Conservation (phyloP, 2,888 invertebrate genomes). For the Polymixis lichenea region DNA sequence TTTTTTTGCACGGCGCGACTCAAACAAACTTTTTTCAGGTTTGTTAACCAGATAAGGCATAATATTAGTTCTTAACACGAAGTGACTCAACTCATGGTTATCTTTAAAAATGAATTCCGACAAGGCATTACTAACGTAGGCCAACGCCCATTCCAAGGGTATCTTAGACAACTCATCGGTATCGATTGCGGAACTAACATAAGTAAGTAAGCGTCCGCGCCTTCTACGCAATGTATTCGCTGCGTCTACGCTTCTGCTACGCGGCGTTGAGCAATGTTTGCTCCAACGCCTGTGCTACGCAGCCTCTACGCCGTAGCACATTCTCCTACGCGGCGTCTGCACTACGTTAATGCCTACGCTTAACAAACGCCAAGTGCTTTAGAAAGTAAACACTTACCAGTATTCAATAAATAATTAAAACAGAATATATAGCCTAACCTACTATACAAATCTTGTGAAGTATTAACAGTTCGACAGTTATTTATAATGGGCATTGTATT, state of each 20-base stretch:
- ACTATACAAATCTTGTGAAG: too few relatives aligned
- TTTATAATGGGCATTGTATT: too few relatives aligned
- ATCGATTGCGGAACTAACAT: not conserved
- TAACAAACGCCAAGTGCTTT: slow-evolving; percentile 6
- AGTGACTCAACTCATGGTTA: not conserved
- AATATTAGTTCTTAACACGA: not conserved
- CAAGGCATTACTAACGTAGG: too few relatives aligned
- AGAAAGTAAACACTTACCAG: not conserved
- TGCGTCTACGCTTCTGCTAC: not conserved
- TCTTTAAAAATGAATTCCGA: not conserved
- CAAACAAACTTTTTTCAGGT: not conserved
- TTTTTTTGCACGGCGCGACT: not conserved
- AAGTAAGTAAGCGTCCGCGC: not conserved
- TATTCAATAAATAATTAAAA: not conserved
- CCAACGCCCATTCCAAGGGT: not conserved
- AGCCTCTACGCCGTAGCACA: not conserved
- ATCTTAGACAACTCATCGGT: too few relatives aligned
- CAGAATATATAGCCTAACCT: too few relatives aligned
- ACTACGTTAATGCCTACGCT: slow-evolving; percentile 9
- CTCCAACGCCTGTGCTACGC: not conserved
- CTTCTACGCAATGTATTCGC: not conserved
- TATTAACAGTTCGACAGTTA: too few relatives aligned
- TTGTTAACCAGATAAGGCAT: not conserved
- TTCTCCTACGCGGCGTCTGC: not conserved
- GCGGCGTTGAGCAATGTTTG: not conserved